Conservation (phyloP, 2,113 vertebrate species). For the Onychorhynchus coronatus region DNA sequence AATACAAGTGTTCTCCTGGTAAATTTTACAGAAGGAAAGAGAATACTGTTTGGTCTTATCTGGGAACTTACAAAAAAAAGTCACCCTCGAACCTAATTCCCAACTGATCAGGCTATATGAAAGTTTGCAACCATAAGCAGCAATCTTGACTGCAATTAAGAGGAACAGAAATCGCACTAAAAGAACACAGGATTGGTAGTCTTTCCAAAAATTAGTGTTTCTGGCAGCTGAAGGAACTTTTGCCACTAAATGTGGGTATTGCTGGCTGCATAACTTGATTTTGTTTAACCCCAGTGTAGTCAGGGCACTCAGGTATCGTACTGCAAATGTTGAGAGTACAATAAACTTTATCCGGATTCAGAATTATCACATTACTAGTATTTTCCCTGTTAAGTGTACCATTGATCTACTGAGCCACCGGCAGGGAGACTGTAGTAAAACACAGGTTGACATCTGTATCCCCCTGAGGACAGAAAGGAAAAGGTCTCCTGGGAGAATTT, state of each 20-base stretch:
- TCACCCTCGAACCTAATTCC: background rate
- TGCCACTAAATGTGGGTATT: fast-evolving
- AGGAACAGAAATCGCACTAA: background rate
- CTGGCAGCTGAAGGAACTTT: background rate
- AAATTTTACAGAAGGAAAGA: background rate
- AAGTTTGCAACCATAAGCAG: background rate
- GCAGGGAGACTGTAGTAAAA: background rate
- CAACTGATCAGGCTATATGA: background rate
- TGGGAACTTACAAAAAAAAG: background rate
- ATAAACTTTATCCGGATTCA: background rate
- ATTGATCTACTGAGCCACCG: background rate
- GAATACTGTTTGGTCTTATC: background rate
- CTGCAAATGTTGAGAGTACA: background rate
- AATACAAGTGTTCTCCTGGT: background rate
- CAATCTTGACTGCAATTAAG: background rate
- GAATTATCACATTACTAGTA: background rate
- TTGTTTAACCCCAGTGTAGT: background rate
- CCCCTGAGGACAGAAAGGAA: background rate
- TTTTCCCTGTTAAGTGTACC: background rate
- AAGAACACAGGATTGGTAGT: background rate
- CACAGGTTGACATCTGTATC: background rate
- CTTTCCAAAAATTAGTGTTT: background rate
- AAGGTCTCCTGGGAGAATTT: background rate
- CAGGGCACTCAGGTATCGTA: background rate
- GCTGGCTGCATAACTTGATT: background rate